Evolutionary conservation across 1,140 invertebrate species (phyloP).

Genomic region (Sycophila sp.): DNA sequence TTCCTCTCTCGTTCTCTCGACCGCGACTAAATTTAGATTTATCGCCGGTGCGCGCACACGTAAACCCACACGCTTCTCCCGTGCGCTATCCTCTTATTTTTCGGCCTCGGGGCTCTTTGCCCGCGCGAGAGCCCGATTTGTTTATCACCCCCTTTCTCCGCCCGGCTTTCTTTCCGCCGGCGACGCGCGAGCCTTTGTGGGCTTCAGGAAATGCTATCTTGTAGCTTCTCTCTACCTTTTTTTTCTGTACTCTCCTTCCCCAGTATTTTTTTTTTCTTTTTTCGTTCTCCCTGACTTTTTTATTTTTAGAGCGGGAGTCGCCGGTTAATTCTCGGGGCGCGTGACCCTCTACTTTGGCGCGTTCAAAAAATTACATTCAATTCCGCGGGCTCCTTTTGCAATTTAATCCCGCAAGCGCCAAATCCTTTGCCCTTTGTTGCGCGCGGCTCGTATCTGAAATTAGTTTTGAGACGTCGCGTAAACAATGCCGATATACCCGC

Average conservation of each 20-base stretch:
- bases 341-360: not conserved
- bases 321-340: no score
- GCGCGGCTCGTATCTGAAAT: no score
- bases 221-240: no score
- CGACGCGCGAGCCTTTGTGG: not conserved
- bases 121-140: not conserved
- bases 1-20: not conserved
- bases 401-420: not conserved
- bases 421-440: no score
- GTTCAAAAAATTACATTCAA: slow-evolving; percentile 1
- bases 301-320: no score
- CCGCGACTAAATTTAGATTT: slow-evolving; percentile 39
- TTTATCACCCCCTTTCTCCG: slow-evolving; percentile 31
- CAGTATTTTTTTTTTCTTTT: no score
- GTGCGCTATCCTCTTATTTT: not conserved
- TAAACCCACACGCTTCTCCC: not conserved
- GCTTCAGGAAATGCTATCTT: no score
- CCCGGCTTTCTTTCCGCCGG: not conserved
- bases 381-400: not conserved
- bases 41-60: not conserved
- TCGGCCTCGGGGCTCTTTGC: not conserved
- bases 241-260: no score
- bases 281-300: no score
- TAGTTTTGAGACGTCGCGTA: no score
- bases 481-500: no score